Base-by-base conservation (phyloP, 1,140 invertebrate genomes). In the Drosophila triauraria region DNA sequence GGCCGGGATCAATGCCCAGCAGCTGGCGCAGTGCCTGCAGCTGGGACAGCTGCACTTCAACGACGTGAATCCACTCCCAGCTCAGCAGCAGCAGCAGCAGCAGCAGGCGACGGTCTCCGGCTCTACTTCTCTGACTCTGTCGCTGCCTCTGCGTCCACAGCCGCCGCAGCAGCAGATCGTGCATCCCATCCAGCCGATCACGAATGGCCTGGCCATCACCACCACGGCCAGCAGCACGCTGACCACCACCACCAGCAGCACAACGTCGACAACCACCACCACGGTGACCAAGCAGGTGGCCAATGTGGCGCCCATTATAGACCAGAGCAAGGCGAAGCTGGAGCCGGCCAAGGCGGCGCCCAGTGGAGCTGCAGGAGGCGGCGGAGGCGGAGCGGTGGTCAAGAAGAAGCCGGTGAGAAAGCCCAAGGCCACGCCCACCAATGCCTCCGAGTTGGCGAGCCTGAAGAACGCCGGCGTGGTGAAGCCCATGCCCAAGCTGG, bases 11-110 rank as follows among this genome's bases (percentile, higher is more conserved):
- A 93, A 93, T 80, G 91, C 92, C 1, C 92, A 93, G 40, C 92
- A 93, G 63, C 44, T 93, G 74, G 91, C 92, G 3, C 91, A 93
- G 58, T 93, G 92, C 51, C 57, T 93, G 43, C 87, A 91, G 44
- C 69, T 92, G 61, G 92, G 92, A 4, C 92, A 93, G 59, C 82
- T 93, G 12, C 92, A 93, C 43, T 93, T 93, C 6, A 91, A 93
- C 35, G 92, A 93, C 63, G 91, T 92, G 4, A 92, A 92, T 71
- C 91, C 88, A 0, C 42, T 82, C 57, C 77, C 82, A 10, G 13
- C 75, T 15, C 53, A 65, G 59, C 50, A 58, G 27, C 42, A 53
- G 35, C 77, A 65, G n/a, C 23, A n/a, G 40, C 58, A 47, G 27
- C 53, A 70, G 32, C 62, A 67, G 23, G 51, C 68, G 30, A 44